These are phyloP conservation scores for Pseudomyrmex gracilis DNA, from an alignment of 1,140 invertebrate species.

Conservation along the genomic window DNA sequence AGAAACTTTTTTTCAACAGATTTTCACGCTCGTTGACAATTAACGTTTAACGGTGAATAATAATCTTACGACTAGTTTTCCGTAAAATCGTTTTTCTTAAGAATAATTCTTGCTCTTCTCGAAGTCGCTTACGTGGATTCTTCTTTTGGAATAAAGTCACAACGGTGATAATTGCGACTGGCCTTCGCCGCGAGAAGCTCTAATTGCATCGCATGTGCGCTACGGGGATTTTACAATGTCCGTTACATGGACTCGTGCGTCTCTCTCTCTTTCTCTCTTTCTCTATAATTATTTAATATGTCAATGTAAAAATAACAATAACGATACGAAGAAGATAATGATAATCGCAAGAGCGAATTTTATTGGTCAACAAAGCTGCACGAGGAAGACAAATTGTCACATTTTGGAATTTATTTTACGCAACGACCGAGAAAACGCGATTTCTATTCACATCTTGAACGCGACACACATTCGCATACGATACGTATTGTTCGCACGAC, in stretches of 20 bases:
- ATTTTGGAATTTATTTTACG: constrained; percentile 23
- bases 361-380: neutral
- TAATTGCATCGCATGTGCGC: constrained; percentile 10
- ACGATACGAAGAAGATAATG: neutral
- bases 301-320: neutral
- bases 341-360: neutral
- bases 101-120: constrained; percentile 17
- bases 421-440: constrained; percentile 30
- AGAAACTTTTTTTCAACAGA: neutral
- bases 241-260: neutral
- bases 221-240: neutral
- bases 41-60: neutral
- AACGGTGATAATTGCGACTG: constrained; percentile 44
- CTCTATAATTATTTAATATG: neutral
- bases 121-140: constrained; percentile 3
- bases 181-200: constrained; percentile 23
- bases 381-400: neutral
- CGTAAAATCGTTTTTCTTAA: constrained; percentile 18
- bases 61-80: neutral
- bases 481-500: constrained; percentile 9
- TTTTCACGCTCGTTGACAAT: neutral
- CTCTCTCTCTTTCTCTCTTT: no score
- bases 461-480: constrained; percentile 17
- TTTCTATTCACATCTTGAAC: constrained; percentile 47
- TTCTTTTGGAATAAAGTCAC: constrained; percentile 39